Conservation (phyloP, 2,113 vertebrate genomes). For the Clarias batrachus region DNA sequence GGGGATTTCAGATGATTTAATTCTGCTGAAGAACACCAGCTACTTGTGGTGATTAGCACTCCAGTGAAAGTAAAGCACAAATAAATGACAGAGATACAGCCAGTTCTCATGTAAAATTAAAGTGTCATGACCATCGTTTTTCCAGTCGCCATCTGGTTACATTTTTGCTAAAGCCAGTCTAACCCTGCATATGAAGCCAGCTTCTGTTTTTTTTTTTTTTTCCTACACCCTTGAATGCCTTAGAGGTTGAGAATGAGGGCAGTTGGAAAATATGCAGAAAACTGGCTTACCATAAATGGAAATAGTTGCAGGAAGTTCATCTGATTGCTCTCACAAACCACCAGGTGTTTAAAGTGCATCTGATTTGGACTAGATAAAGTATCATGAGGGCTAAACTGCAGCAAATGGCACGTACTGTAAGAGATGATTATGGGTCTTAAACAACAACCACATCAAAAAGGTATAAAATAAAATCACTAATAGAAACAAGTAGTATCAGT, state of each 20-base stretch:
- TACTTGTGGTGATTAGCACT: background rate
- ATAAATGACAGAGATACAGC: background rate
- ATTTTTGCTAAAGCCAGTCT: background rate
- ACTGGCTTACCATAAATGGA: background rate
- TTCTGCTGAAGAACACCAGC: background rate
- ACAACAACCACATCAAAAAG: background rate
- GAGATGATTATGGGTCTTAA: background rate
- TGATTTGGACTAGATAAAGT: conserved; percentile 20
- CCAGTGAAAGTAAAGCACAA: background rate
- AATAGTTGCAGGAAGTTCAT: background rate
- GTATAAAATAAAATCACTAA: background rate
- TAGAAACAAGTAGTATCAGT: background rate
- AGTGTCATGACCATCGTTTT: background rate
- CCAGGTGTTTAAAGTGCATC: background rate
- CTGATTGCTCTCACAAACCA: conserved; percentile 16
- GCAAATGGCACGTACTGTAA: background rate
- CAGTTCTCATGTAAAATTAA: background rate
- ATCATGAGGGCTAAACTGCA: background rate
- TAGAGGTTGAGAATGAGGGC: background rate
- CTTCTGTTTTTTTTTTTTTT: background rate
- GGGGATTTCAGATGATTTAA: background rate
- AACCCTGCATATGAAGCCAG: background rate
- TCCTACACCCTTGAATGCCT: background rate
- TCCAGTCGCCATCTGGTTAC: conserved; percentile 1
- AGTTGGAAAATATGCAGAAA: conserved; percentile 15